phyloP scores from a whole-genome alignment of 2,113 vertebrate genomes.

The Macaca nemestrina region DNA sequence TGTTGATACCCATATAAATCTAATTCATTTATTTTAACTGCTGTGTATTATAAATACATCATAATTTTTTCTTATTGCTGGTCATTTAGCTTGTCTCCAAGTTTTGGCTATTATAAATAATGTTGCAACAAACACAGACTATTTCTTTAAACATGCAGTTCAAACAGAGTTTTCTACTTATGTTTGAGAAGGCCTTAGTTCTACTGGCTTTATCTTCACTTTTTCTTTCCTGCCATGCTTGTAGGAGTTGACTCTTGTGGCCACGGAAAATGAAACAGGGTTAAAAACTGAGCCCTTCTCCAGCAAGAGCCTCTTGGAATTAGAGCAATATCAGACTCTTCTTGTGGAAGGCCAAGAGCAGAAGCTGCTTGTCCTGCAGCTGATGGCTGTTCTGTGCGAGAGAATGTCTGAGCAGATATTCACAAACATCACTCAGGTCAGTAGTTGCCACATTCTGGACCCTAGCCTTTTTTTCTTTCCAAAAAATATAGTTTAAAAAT shows the following conservation, averaged over 20 bases:
- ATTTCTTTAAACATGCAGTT: not conserved
- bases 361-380: conserved; percentile 90
- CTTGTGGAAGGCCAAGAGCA: conserved; percentile 69
- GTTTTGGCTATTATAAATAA: not conserved
- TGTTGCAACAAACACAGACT: not conserved
- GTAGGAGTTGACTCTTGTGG: conserved; percentile 90
- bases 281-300: conserved; percentile 28
- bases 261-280: conserved; percentile 73
- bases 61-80: conserved; percentile 5
- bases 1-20: not conserved
- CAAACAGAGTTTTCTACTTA: not conserved
- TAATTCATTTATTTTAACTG: conserved; percentile 34
- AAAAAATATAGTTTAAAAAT: not conserved
- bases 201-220: not conserved
- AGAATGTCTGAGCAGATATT: conserved; percentile 89
- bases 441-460: not conserved
- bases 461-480: conserved; percentile 12
- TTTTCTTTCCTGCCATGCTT: not conserved
- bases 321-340: conserved; percentile 83
- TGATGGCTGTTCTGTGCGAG: conserved; percentile 90
- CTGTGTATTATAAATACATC: not conserved
- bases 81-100: not conserved
- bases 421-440: conserved; percentile 90
- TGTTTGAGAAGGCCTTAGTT: not conserved
- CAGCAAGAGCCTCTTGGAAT: conserved; percentile 84